Base-by-base conservation (phyloP, 2,113 vertebrate genomes). In the Malaclemys terrapin region DNA sequence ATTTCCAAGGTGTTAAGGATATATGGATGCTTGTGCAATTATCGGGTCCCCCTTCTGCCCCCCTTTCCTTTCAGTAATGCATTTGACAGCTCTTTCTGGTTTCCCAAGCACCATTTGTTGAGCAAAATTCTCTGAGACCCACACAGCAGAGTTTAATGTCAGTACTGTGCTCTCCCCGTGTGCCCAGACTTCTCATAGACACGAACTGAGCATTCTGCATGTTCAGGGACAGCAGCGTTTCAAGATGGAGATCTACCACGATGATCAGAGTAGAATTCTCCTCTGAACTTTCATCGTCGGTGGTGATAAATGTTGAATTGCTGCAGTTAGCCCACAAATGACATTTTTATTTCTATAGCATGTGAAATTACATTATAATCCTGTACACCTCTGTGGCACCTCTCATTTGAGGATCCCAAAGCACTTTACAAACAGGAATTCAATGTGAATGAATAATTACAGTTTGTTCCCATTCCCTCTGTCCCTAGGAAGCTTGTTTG, bases 401-500 rank as follows among this genome's bases (percentile, higher is more conserved):
- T 87, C 50, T 49, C 49, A 6, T 93, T 80, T 92, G 81, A 84
- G 53, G 3, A 9, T 80, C 29, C 83, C 31, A 25, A 92, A 57
- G 47, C 35, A 56, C 75, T n/a, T 49, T 79, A 24, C 31, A 93
- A 91, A 69, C 56, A 38, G 31, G 56, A 92, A 22, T 56, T 91
- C 4, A 16, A 35, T 90, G 87, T 89, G 17, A 88, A n/a, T 96
- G 80, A 82, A 92, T 95, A 95, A 97, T 94, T 86, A 86, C 91
- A 89, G 35, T 56, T 80, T 94, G 89, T 96, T 97, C 80, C 89
- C 92, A 19, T 96, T 80, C 94, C 85, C 50, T 95, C 54, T 97
- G 57, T 59, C 7, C 29, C 49, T 96, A 99, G 99, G 98, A 92
- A 98, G 96, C 52, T 96, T 99, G 57, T 99, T 99, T 97, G 99